Percentiles rank a stretch among this genome's conserved stretches.
phyloP scores from a whole-genome alignment of 2,113 vertebrate genomes.

The Microtus ochrogaster region DNA sequence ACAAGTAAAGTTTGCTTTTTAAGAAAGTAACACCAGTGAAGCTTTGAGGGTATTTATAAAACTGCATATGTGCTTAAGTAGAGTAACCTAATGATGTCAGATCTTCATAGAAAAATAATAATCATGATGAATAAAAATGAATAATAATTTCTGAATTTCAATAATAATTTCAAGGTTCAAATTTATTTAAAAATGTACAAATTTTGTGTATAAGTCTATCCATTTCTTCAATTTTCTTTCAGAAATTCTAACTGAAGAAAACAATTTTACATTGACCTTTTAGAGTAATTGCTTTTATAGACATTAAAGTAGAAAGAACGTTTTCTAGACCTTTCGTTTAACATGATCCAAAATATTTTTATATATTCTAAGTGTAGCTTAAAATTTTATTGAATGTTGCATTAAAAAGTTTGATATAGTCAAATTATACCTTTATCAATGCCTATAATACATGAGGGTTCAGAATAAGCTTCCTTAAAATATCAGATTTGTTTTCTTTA shows the following conservation, averaged over 20 bases:
- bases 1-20: conserved; percentile 51
- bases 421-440: conserved; percentile 4
- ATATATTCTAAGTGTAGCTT: background rate
- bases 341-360: background rate
- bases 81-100: background rate
- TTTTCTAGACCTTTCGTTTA: background rate
- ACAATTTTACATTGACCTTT: background rate
- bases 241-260: background rate
- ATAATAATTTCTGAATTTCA: background rate
- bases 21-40: background rate
- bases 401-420: background rate
- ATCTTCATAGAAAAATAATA: background rate
- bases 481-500: background rate
- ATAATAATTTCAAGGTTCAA: background rate
- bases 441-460: background rate
- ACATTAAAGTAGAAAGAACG: background rate
- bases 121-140: background rate
- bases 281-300: background rate
- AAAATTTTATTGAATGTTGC: conserved; percentile 21
- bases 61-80: background rate
- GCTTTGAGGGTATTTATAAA: background rate
- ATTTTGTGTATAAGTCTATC: background rate
- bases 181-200: background rate
- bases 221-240: background rate
- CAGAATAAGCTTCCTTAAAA: conserved; percentile 20